Base-by-base conservation (phyloP, 1,140 invertebrate genomes). In the Acyrthosiphon pisum region DNA sequence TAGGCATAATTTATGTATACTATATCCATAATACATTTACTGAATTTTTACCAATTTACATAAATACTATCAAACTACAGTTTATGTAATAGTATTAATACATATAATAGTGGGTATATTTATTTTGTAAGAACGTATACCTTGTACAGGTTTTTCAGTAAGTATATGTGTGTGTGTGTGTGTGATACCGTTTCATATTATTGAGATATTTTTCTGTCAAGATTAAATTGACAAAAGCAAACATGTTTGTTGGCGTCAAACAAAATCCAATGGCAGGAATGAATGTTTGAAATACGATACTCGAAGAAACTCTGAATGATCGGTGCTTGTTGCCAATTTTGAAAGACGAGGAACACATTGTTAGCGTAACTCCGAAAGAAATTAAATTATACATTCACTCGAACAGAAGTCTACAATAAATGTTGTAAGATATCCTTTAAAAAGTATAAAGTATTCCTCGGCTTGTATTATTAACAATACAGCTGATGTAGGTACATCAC, bases 141-240 rank as follows among this genome's bases (percentile, higher is more conserved):
- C 14, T n/a, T 76, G n/a, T 76, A n/a, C 60, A n/a, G 11, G 60
- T 4, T 76, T 76, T 18, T 18, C 18, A 18, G 60, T n/a, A n/a
- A 76, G 41, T n/a, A 9, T 60, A 3, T 50, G 14, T 30, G 56
- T 60, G 23, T 60, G 26, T 60, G 56, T 30, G 44, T 46, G 44
- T 46, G 44, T 46, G 44, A 8, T 30, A 9, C 30, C n/a, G 60
- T 68, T 68, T 18, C 30, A n/a, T 18, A n/a, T n/a, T 68, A 68
- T 68, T n/a, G 30, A n/a, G 30, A 68, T 68, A 68, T 68, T 68
- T 30, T 68, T 68, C 22, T 68, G 83, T 84, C 23, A 8, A 44
- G 26, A 86, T 86, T 86, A 86, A 86, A 86, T 46, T 46, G 84
- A 46, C 84, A 86, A 86, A 84, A 44, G 83, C 35, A 86, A 86